Evolutionary conservation across 2,888 invertebrate species (phyloP).

Genomic region (Harpalus rubripes): DNA sequence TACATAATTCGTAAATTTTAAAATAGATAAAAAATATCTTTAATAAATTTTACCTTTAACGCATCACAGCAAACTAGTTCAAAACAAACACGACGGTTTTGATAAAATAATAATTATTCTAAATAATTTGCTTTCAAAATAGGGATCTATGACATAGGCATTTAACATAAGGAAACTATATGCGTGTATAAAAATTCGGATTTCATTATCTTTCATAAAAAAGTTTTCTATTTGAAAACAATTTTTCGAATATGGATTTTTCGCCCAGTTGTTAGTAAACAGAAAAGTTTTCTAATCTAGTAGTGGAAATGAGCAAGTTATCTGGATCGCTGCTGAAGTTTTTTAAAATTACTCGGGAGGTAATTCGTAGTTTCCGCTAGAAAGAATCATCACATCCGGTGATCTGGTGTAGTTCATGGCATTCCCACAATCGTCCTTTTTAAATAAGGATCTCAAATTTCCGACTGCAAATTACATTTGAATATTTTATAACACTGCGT

Average conservation of each 20-base stretch:
- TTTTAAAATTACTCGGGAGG: conserved; percentile 27
- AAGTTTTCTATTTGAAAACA: neutral
- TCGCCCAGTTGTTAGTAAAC: conserved; percentile 24
- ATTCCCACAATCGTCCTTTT: conserved; percentile 11
- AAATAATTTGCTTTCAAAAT: too few species aligned
- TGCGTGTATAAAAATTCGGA: too few species aligned
- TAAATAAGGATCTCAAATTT: conserved; percentile 52
- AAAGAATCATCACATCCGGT: conserved; percentile 50
- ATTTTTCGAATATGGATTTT: conserved; percentile 4
- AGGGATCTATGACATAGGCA: too few species aligned
- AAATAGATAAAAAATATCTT: too few species aligned
- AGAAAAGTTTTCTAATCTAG: conserved; percentile 54
- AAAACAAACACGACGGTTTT: too few species aligned
- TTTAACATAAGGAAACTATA: too few species aligned
- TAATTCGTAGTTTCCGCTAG: conserved; percentile 28
- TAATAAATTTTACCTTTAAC: too few species aligned
- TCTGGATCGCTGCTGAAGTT: neutral
- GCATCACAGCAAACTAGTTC: too few species aligned
- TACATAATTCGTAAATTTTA: too few species aligned
- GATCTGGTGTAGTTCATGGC: conserved; percentile 44
- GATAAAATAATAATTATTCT: too few species aligned
- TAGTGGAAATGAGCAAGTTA: conserved; percentile 10
- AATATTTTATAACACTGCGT: conserved; percentile 58
- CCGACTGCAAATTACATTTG: conserved; percentile 59
- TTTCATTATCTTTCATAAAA: too few species aligned